phyloP scores from a whole-genome alignment of 2,888 invertebrate species.

The Linnaemya vulpina region DNA sequence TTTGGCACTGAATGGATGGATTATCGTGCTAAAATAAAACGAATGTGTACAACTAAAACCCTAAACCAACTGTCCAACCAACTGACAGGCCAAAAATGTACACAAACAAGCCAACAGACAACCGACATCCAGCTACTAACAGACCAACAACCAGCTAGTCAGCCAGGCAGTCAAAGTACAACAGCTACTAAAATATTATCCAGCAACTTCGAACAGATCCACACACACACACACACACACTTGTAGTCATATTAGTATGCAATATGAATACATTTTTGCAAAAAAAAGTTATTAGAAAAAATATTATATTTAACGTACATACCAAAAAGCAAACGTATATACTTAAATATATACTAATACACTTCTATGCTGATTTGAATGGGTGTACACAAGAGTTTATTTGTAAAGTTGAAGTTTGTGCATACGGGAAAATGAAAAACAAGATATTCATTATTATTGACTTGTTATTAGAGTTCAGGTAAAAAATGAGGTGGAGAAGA shows the following conservation, averaged over 20 bases:
- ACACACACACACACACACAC: too few relatives aligned
- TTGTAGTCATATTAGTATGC: slow-evolving; percentile 42
- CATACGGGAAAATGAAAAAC: slow-evolving; percentile 33
- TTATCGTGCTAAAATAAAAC: slow-evolving; percentile 52
- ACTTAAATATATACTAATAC: too few relatives aligned
- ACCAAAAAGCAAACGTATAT: not conserved
- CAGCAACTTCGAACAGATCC: slow-evolving; percentile 16
- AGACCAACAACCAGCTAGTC: slow-evolving; percentile 16
- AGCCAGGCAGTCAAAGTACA: slow-evolving; percentile 21
- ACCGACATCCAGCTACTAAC: slow-evolving; percentile 34
- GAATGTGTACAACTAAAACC: too few relatives aligned
- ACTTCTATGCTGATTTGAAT: too few relatives aligned
- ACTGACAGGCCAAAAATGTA: slow-evolving; percentile 41
- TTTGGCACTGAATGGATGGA: slow-evolving; percentile 51
- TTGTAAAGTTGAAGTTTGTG: slow-evolving; percentile 57
- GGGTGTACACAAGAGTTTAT: too few relatives aligned
- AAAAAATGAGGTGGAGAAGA: not conserved
- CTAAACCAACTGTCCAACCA: slow-evolving; percentile 46
- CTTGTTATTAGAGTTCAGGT: not conserved
- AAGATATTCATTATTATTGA: slow-evolving; percentile 28
- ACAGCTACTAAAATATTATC: slow-evolving; percentile 23
- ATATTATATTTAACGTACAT: slow-evolving; percentile 2
- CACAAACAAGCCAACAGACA: slow-evolving; percentile 32
- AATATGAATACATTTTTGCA: slow-evolving; percentile 17
- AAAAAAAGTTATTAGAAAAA: slow-evolving; percentile 17